Evolutionary conservation across 2,113 vertebrate species (phyloP).

Genomic region (Pelecanus crispus): DNA sequence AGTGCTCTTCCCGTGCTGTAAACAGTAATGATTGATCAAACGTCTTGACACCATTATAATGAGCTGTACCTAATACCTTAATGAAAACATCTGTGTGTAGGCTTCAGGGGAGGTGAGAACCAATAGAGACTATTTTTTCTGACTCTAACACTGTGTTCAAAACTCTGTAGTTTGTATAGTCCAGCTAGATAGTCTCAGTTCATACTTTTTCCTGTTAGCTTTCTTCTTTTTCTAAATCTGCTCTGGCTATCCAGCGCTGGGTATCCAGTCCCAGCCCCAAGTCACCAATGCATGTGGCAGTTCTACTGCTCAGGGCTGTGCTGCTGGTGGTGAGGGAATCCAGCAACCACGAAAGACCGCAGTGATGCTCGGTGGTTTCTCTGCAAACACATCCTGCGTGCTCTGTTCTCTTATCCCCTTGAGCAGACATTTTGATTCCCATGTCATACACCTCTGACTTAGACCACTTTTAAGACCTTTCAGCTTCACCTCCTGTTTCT

Average conservation of each 20-base stretch:
- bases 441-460: background rate
- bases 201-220: background rate
- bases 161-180: background rate
- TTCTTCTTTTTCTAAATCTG: background rate
- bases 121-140: background rate
- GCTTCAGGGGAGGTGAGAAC: background rate
- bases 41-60: background rate
- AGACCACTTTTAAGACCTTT: background rate
- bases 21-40: background rate
- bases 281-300: fast-evolving
- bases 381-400: background rate
- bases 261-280: background rate
- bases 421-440: background rate
- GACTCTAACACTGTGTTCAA: background rate
- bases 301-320: background rate
- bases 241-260: background rate
- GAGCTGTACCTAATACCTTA: background rate
- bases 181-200: background rate
- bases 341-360: background rate
- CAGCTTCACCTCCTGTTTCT: background rate
- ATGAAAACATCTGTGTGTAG: background rate
- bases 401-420: background rate
- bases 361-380: background rate
- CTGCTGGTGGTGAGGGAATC: background rate
- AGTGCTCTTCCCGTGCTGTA: background rate